Percentiles rank a stretch among this genome's conserved stretches.
These are phyloP conservation scores for Strix aluco DNA, from an alignment of 2,113 vertebrate genomes.

Conservation along the genomic window DNA sequence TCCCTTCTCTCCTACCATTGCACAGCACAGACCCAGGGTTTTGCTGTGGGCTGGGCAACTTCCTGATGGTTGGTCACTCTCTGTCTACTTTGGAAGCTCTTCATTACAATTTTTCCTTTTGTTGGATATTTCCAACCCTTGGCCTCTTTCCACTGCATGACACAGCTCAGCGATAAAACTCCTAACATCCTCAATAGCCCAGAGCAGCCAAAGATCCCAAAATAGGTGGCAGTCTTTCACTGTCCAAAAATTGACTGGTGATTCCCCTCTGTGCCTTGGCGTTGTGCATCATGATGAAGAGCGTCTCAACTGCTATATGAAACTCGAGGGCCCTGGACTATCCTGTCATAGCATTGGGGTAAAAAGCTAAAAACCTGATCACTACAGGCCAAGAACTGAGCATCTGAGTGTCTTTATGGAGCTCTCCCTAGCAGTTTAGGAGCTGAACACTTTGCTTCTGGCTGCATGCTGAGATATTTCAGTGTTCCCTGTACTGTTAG, in stretches of 20 bases:
- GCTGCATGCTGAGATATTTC: background rate
- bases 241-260: background rate
- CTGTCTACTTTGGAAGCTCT: background rate
- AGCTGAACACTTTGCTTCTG: background rate
- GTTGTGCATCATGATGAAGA: rapidly evolving
- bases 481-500: background rate
- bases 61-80: rapidly evolving
- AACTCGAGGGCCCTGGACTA: background rate
- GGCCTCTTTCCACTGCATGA: background rate
- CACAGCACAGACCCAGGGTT: background rate
- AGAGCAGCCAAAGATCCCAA: background rate
- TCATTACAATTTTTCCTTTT: background rate
- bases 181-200: background rate
- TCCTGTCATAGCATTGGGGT: background rate
- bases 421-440: background rate
- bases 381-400: background rate
- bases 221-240: background rate
- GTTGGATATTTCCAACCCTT: background rate
- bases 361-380: background rate
- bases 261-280: background rate
- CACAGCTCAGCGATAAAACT: background rate
- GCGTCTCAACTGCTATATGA: background rate
- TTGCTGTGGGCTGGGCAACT: background rate
- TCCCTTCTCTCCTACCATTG: background rate
- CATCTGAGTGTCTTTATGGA: background rate